Evolutionary conservation across 1,140 invertebrate genomes (phyloP).

Genomic region (Nebria ingens): DNA sequence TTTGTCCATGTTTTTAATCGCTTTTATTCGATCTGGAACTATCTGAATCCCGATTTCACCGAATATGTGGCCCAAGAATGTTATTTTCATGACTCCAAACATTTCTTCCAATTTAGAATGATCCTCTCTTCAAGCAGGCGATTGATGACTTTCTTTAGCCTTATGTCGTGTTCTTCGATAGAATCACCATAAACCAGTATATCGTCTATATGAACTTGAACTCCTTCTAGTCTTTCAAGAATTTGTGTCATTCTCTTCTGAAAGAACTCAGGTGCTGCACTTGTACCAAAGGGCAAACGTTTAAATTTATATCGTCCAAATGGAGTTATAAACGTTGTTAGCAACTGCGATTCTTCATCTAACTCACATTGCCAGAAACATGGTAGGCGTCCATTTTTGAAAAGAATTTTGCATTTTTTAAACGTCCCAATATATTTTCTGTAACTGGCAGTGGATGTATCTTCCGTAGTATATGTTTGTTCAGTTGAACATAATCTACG

Average conservation of each 20-base stretch:
- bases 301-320: slow-evolving; percentile 22
- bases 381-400: slow-evolving; percentile 18
- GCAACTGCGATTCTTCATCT: slow-evolving; percentile 11
- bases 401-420: slow-evolving; percentile 18
- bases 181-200: slow-evolving; percentile 22
- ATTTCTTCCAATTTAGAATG: slow-evolving; percentile 25
- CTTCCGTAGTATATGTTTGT: slow-evolving; percentile 23
- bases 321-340: slow-evolving; percentile 22
- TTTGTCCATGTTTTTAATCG: slow-evolving; percentile 22
- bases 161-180: slow-evolving; percentile 22
- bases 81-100: slow-evolving; percentile 19
- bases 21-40: slow-evolving; percentile 25
- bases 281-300: slow-evolving; percentile 21
- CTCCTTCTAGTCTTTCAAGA: slow-evolving; percentile 19
- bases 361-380: slow-evolving; percentile 17
- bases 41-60: slow-evolving; percentile 22
- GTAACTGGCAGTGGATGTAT: slow-evolving; percentile 23
- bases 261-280: slow-evolving; percentile 23
- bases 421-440: slow-evolving; percentile 18
- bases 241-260: slow-evolving; percentile 19
- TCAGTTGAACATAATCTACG: slow-evolving; percentile 31
- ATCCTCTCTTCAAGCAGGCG: slow-evolving; percentile 21
- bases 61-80: slow-evolving; percentile 27
- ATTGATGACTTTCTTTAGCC: slow-evolving; percentile 19
- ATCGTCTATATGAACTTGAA: slow-evolving; percentile 26